Conservation (phyloP, 2,888 invertebrate genomes). For the Cephus rjabovi region DNA sequence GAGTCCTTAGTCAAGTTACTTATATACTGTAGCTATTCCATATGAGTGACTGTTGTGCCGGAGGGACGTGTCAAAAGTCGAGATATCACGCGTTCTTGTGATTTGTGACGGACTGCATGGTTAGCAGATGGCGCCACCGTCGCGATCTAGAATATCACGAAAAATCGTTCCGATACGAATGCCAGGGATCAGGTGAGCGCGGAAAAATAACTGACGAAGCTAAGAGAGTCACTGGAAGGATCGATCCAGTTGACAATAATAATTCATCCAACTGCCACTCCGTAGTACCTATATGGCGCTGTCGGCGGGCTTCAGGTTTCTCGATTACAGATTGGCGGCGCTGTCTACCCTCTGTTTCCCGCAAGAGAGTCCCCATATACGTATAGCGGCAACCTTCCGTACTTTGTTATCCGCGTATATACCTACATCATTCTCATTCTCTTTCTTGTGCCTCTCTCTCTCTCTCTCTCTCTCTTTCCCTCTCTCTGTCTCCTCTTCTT, state of each 20-base stretch:
- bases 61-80: no score
- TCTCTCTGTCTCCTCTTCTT: background rate
- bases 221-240: background rate
- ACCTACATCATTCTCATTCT: background rate
- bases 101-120: no score
- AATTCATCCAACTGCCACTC: background rate
- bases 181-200: background rate
- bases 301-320: conserved; percentile 22
- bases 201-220: background rate
- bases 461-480: no score
- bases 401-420: background rate
- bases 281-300: conserved; percentile 21
- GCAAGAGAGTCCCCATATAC: background rate
- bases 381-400: background rate
- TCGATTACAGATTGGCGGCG: conserved; percentile 27
- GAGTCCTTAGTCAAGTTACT: background rate
- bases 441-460: background rate
- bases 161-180: background rate
- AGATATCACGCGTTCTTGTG: no score
- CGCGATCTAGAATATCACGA: background rate
- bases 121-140: background rate
- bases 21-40: background rate
- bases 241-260: background rate
- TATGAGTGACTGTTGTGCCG: background rate
- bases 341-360: background rate